phyloP scores from a whole-genome alignment of 37 sponge, comb jelly and placozoan species.

The Halichondria panicea region DNA sequence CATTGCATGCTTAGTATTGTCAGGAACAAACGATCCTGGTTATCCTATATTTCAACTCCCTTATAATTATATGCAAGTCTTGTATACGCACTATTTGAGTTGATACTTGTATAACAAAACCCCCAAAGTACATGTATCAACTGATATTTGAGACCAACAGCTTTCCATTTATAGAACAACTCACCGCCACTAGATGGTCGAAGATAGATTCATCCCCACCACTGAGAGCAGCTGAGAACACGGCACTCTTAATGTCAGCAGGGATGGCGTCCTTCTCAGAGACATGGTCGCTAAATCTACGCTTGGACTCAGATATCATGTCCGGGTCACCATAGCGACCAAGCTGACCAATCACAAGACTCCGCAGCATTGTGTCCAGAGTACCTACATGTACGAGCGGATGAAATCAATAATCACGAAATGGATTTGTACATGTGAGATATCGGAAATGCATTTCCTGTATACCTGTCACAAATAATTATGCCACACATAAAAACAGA shows the following conservation, averaged over 20 bases:
- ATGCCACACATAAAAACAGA: too few relatives aligned
- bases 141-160: too few relatives aligned
- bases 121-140: too few relatives aligned
- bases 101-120: too few relatives aligned
- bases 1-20: too few relatives aligned
- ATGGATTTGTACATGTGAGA: background rate
- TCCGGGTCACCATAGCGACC: slow-evolving; percentile 69
- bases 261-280: background rate
- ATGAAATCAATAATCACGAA: background rate
- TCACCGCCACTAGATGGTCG: slow-evolving; percentile 66
- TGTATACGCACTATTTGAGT: too few relatives aligned
- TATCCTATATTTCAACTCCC: too few relatives aligned
- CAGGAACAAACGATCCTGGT: too few relatives aligned
- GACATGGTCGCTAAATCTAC: slow-evolving; percentile 45
- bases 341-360: slow-evolving; percentile 50
- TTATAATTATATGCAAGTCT: too few relatives aligned
- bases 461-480: too few relatives aligned
- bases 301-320: slow-evolving; percentile 62
- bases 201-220: slow-evolving; percentile 65
- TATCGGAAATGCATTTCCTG: too few relatives aligned
- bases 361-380: slow-evolving; percentile 78
- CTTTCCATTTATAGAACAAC: background rate
- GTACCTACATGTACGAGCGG: slow-evolving; percentile 22
- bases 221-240: slow-evolving; percentile 39
- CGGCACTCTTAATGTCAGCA: slow-evolving; percentile 69